These are phyloP conservation scores for Zosterops japonicus DNA, from an alignment of 2,113 vertebrate species.

Conservation along the genomic window DNA sequence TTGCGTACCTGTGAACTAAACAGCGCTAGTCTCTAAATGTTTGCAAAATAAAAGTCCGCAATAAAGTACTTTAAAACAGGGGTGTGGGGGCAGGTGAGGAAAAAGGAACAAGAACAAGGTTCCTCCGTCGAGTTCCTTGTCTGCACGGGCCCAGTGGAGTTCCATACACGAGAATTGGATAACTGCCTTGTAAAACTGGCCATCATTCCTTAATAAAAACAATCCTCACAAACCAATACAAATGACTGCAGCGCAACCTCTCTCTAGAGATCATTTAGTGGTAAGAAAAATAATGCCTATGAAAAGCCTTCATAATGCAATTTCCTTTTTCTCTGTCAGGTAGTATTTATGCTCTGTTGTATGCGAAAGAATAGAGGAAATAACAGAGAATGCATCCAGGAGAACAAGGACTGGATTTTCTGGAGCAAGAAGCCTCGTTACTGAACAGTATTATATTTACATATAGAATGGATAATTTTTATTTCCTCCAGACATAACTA, in stretches of 20 bases:
- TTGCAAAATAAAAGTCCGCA: not conserved
- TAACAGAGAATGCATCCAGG: not conserved
- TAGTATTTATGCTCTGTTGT: not conserved
- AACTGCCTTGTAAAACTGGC: not conserved
- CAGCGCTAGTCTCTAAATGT: rapidly evolving
- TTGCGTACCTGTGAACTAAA: rapidly evolving
- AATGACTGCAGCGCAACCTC: not conserved
- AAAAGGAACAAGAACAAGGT: not conserved
- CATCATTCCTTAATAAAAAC: not conserved
- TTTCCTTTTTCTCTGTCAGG: not conserved
- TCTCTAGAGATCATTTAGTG: not conserved
- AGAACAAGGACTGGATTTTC: not conserved
- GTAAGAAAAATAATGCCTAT: not conserved
- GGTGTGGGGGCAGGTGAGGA: not conserved
- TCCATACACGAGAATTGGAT: rapidly evolving
- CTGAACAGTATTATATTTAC: not conserved
- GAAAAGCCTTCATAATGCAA: not conserved
- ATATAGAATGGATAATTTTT: not conserved
- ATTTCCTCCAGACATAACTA: not conserved
- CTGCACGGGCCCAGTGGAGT: too few relatives aligned
- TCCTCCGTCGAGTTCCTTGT: not conserved
- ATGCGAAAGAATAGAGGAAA: not conserved
- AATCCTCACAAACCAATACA: not conserved
- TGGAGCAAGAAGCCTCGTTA: not conserved
- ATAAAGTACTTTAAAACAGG: not conserved